Percentiles rank a stretch among this genome's conserved stretches.
Conservation (phyloP, 2,113 vertebrate genomes). For the Strigops habroptila region DNA sequence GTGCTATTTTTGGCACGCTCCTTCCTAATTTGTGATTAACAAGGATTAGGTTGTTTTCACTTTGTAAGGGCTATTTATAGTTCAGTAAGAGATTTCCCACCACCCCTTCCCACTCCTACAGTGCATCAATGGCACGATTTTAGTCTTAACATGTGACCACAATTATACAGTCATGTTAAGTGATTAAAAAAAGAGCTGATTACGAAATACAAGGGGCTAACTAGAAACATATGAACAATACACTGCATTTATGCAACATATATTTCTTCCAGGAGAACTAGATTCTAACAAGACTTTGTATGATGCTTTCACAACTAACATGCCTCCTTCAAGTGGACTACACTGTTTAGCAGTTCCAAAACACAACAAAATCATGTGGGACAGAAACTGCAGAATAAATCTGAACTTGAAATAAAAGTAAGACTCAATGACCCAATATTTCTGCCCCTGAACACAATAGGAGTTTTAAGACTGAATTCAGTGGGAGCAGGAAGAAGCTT, state of each 20-base stretch:
- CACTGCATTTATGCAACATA: neutral
- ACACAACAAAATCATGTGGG: neutral
- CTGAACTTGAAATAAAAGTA: conserved; percentile 11
- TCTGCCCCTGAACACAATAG: neutral
- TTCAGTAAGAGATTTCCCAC: conserved; percentile 1
- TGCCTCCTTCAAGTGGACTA: neutral
- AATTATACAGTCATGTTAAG: conserved; percentile 12
- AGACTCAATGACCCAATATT: neutral
- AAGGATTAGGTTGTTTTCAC: conserved; percentile 63
- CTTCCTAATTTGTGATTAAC: conserved; percentile 42
- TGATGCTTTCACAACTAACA: neutral
- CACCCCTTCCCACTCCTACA: neutral
- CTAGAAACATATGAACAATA: neutral
- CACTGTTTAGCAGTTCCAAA: neutral
- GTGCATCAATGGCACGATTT: conserved; percentile 39
- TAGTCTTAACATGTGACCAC: neutral
- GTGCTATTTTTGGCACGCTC: conserved; percentile 22
- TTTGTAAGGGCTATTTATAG: conserved; percentile 51
- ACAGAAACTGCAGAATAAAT: neutral
- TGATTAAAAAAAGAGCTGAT: conserved; percentile 10
- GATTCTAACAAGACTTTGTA: neutral
- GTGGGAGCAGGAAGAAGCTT: neutral
- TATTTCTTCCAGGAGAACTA: neutral
- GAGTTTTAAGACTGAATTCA: neutral
- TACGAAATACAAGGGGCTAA: conserved; percentile 1